Evolutionary conservation across 2,113 vertebrate species (phyloP), one percentile per base, ranked within the genome.

Genomic region (Pluvianellus socialis): DNA sequence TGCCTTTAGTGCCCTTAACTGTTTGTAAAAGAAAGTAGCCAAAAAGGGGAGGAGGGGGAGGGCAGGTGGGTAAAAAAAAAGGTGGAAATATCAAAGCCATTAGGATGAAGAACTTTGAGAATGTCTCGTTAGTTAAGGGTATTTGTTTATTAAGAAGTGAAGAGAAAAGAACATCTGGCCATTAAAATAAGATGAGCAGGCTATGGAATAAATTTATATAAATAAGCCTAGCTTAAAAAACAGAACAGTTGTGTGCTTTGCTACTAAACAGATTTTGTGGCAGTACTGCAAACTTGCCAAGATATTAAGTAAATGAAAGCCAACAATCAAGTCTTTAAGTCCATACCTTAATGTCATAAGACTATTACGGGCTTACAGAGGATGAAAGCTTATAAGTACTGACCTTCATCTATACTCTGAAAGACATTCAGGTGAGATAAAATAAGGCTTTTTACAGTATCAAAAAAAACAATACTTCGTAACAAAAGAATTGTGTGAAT

Each of bases 141-240:
- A 77, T 94, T 94, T 94, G 91, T 95, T 92, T 96, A 91, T 95
- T 95, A 94, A 91, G 86, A 94, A 92, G 73, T 79, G 63, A 93
- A 92, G 86, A 96, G 88, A 94, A 94, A 94, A 91, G 96, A 96
- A 96, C 95, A 96, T 97, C 97, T 97, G 96, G 94, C 88, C 94
- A 82, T 96, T 96, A 95, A 96, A 96, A 91, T 89, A 94, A 95
- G 95, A 95, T 63, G 94, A 95, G 73, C 89, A 81, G 83, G 83
- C 73, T 91, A 86, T 92, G 92, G 95, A 97, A 96, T 96, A 89
- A 84, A 96, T 97, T 93, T 93, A 96, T 96, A 96, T 77, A 96
- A 96, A 95, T 95, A 96, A 96, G 68, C 80, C 62, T 58, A 75
- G 86, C 95, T 94, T 92, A 94, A 94, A 93, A 94, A 94, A 76